Evolutionary conservation across 1,140 invertebrate species (phyloP).

Genomic region (Drosophila pectinifera): DNA sequence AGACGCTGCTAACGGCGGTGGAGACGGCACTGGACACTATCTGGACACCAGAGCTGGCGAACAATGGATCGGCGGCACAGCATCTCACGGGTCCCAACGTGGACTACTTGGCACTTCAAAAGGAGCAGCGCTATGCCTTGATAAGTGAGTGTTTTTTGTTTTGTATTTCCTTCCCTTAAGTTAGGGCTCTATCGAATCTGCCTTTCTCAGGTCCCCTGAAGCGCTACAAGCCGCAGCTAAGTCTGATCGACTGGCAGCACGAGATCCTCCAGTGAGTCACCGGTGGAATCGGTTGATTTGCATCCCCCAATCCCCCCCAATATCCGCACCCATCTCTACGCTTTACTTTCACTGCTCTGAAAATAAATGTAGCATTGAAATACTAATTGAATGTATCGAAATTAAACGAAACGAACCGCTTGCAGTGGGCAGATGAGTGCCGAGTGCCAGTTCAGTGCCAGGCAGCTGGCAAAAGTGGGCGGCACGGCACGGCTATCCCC

Average conservation of each 20-base stretch:
- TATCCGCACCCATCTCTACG: conserved; percentile 11
- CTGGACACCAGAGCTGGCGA: conserved; percentile 86
- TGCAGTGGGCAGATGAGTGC: conserved; percentile 26
- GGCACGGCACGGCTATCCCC: conserved; percentile 26
- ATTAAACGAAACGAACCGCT: conserved; percentile 26
- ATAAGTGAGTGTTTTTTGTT: conserved; percentile 63
- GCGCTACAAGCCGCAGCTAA: conserved; percentile 79
- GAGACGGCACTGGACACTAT: conserved; percentile 86
- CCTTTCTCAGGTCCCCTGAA: conserved; percentile 75
- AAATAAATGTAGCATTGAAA: conserved; percentile 75
- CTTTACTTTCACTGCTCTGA: conserved; percentile 65
- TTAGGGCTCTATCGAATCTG: not conserved
- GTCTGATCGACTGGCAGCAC: conserved; percentile 78
- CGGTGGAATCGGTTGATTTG: too few species aligned
- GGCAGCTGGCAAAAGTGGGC: conserved; percentile 62
- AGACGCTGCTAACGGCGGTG: conserved; percentile 85
- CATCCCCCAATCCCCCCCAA: conserved; percentile 15
- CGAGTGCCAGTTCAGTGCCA: conserved; percentile 40
- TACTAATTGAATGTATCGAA: conserved; percentile 61
- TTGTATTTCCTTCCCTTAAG: not conserved
- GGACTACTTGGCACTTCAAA: conserved; percentile 72
- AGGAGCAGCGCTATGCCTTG: conserved; percentile 81
- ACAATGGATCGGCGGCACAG: conserved; percentile 34
- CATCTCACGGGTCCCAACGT: conserved; percentile 72
- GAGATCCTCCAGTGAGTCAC: conserved; percentile 64